A percentile compares a stretch with the other conserved stretches of the same genome.
Evolutionary conservation across 1,140 invertebrate genomes (phyloP).

Genomic region (Drosophila kurseongensis): DNA sequence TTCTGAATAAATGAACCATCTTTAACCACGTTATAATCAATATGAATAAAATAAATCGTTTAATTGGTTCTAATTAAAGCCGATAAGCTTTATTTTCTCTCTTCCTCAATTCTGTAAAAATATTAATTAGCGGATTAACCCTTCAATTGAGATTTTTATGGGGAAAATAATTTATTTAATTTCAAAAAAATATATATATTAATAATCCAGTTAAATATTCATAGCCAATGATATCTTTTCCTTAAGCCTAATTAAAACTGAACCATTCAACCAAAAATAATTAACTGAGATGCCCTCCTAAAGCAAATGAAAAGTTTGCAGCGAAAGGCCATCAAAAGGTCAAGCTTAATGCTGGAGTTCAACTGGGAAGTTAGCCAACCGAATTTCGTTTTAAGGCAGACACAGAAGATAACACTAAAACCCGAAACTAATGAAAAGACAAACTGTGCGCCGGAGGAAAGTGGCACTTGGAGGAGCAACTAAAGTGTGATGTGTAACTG

Average conservation of each 20-base stretch:
- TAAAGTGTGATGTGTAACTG: conserved; percentile 48
- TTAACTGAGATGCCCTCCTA: neutral
- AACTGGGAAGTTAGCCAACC: neutral
- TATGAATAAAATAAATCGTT: too few relatives aligned
- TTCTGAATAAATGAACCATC: too few relatives aligned
- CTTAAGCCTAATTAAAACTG: neutral
- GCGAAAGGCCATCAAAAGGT: conserved; percentile 3
- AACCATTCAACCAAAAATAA: neutral
- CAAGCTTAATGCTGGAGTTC: conserved; percentile 4
- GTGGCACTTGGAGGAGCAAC: conserved; percentile 18
- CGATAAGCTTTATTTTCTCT: too few relatives aligned
- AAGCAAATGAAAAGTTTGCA: neutral
- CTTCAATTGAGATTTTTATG: too few relatives aligned
- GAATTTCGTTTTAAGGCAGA: neutral
- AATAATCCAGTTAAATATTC: neutral
- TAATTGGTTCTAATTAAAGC: too few relatives aligned
- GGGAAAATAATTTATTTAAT: too few relatives aligned
- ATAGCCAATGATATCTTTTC: neutral
- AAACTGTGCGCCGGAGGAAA: conserved; percentile 30
- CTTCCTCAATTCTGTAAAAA: too few relatives aligned
- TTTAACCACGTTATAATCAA: too few relatives aligned
- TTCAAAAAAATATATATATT: too few relatives aligned
- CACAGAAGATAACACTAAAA: conserved; percentile 23
- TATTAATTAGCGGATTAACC: too few relatives aligned
- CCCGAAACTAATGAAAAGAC: conserved; percentile 46